Evolutionary conservation across 2,797 vertebrate genomes (phyloP).

Genomic region (Thaleichthys pacificus): DNA sequence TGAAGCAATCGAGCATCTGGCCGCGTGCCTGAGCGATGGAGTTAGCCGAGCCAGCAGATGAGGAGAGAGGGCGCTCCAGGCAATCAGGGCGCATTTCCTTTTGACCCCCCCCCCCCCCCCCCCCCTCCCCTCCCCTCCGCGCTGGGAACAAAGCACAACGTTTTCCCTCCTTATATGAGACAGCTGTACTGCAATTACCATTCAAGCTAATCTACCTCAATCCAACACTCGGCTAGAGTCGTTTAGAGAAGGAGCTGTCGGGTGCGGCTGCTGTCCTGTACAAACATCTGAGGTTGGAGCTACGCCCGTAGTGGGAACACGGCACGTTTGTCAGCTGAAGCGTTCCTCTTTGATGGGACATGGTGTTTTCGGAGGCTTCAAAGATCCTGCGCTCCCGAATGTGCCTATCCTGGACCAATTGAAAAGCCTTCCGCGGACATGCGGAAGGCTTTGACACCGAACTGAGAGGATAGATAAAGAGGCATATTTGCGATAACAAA

Average conservation of each 20-base stretch:
- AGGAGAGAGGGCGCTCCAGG: slow-evolving; percentile 24
- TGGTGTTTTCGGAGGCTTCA: no score
- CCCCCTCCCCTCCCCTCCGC: slow-evolving; percentile 35
- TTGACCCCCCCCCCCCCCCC: slow-evolving; percentile 27
- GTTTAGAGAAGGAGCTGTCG: neutral
- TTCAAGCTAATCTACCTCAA: slow-evolving; percentile 40
- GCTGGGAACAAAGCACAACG: slow-evolving; percentile 52
- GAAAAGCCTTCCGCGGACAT: slow-evolving; percentile 38
- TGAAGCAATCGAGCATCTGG: slow-evolving; percentile 44
- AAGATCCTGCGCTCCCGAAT: slow-evolving; percentile 16
- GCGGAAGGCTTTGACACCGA: slow-evolving; percentile 45
- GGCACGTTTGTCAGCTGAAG: no score
- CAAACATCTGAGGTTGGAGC: no score
- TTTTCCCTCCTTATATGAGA: slow-evolving; percentile 51
- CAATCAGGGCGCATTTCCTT: slow-evolving; percentile 40
- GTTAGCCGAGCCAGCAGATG: neutral
- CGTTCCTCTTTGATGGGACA: no score
- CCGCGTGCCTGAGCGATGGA: slow-evolving; percentile 40
- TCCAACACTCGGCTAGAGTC: slow-evolving; percentile 4
- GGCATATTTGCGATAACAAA: slow-evolving; percentile 47
- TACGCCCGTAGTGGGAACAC: no score
- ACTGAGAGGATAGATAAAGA: slow-evolving; percentile 35
- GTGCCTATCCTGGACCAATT: slow-evolving; percentile 36
- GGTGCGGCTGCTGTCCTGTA: no score
- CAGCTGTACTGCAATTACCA: slow-evolving; percentile 57